Evolutionary conservation across 2,113 vertebrate species (phyloP), one percentile per base, ranked within the genome.

Genomic region (Alligator sinensis): DNA sequence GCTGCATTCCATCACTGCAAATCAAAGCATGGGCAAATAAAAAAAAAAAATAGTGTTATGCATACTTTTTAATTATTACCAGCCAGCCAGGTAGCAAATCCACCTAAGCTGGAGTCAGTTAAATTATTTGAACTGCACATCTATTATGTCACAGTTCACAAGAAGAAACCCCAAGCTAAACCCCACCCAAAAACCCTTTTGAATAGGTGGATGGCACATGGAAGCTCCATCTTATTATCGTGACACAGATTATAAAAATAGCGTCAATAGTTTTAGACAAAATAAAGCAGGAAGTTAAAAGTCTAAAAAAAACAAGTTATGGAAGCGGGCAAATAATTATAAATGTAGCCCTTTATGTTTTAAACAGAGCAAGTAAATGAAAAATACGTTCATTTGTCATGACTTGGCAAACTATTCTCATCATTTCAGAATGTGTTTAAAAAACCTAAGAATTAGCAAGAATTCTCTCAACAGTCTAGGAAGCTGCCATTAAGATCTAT

Each of bases 21-120:
- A 82, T 58, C 64, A 81, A 84, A 89, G 68, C 9, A 60, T 59
- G 18, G 27, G 83, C 47, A 86, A 84, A 80, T 57, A 89, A 78
- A 87, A 82, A 75, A 38, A 91, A 77, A 87, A 82, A 76, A 28
- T 61, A 63, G 66, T 25, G 34, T 87, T 93, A 89, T 72, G 87
- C 77, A 72, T 57, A 60, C 72, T 30, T 79, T 70, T 64, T 88
- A 85, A 87, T 77, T 92, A 79, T 70, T 57, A 88, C 90, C 87
- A 87, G 30, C 90, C 87, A 87, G 30, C 55, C 83, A 87, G 80
- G 55, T 9, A 70, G 24, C 87, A 82, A 88, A 72, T 60, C 81
- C 70, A 58, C 30, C 38, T 70, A 4, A 82, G 84, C 64, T 79
- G 72, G 82, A 84, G 68, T 76, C 54, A 21, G 12, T 47, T 14